These are phyloP conservation scores for Corythornis madagascariensis DNA, from an alignment of 2,113 vertebrate genomes.

Conservation along the genomic window DNA sequence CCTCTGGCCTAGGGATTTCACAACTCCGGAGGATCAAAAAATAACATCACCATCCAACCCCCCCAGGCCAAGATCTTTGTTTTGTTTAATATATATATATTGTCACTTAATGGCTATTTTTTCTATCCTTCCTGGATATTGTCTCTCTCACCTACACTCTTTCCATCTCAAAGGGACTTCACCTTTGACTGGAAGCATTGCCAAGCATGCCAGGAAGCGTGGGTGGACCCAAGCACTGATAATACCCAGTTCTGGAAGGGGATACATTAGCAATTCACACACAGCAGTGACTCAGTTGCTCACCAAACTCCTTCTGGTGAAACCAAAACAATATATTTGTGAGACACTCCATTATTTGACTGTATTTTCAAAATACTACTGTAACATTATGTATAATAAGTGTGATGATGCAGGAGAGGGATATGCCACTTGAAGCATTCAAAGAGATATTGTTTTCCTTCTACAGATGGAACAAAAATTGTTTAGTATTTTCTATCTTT, in stretches of 20 bases:
- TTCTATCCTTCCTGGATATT: neutral
- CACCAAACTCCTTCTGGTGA: neutral
- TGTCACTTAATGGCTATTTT: neutral
- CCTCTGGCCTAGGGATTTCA: neutral
- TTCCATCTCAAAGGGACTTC: neutral
- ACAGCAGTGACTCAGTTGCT: neutral
- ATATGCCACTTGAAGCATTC: neutral
- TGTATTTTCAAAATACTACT: neutral
- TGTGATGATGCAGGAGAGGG: neutral
- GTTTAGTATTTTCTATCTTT: constrained; percentile 11
- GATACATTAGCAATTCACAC: neutral
- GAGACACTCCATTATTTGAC: neutral
- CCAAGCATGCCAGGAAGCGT: neutral
- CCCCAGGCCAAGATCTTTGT: neutral
- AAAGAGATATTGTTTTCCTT: neutral
- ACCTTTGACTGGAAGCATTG: neutral
- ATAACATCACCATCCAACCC: neutral
- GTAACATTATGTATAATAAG: neutral
- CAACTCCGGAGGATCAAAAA: neutral
- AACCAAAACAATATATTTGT: neutral
- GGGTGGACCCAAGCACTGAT: neutral
- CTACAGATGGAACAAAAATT: neutral
- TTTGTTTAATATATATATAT: neutral
- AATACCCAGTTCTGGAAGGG: constrained; percentile 1
- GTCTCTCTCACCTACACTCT: neutral